phyloP scores from a whole-genome alignment of 2,888 invertebrate species.

The Crocallis elinguaria region DNA sequence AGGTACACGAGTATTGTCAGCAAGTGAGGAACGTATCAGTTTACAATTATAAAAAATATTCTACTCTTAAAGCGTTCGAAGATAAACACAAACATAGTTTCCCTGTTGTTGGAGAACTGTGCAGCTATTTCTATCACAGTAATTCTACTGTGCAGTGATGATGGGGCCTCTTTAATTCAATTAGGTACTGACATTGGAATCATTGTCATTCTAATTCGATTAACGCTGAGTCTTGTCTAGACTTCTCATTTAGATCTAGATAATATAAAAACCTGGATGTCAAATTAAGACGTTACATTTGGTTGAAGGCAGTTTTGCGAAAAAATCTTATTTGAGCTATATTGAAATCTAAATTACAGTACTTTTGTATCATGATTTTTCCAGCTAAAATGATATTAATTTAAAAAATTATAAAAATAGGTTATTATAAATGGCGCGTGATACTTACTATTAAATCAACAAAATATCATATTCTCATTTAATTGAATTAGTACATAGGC shows the following conservation, averaged over 20 bases:
- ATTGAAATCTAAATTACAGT: too few relatives aligned
- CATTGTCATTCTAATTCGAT: constrained; percentile 7
- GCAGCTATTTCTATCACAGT: neutral
- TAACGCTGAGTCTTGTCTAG: neutral
- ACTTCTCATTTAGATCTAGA: neutral
- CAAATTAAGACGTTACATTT: neutral
- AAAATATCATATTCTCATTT: too few relatives aligned
- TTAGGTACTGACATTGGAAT: constrained; percentile 13
- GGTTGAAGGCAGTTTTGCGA: neutral
- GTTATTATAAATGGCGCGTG: too few relatives aligned
- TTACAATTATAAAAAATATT: constrained; percentile 2
- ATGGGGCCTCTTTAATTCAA: constrained; percentile 5
- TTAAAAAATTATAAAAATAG: too few relatives aligned
- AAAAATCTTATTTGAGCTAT: too few relatives aligned
- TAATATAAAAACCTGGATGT: neutral
- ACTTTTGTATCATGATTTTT: too few relatives aligned
- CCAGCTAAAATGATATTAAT: too few relatives aligned
- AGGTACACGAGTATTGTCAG: too few relatives aligned
- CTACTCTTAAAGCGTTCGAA: neutral
- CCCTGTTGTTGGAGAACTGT: neutral
- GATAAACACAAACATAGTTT: constrained; percentile 1
- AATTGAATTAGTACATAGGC: too few relatives aligned
- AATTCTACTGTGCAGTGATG: neutral
- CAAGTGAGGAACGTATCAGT: neutral
- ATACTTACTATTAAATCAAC: too few relatives aligned